A percentile compares a stretch with the other conserved stretches of the same genome.
Conservation (phyloP, 2,888 invertebrate species). For the Onchidella celtica region DNA sequence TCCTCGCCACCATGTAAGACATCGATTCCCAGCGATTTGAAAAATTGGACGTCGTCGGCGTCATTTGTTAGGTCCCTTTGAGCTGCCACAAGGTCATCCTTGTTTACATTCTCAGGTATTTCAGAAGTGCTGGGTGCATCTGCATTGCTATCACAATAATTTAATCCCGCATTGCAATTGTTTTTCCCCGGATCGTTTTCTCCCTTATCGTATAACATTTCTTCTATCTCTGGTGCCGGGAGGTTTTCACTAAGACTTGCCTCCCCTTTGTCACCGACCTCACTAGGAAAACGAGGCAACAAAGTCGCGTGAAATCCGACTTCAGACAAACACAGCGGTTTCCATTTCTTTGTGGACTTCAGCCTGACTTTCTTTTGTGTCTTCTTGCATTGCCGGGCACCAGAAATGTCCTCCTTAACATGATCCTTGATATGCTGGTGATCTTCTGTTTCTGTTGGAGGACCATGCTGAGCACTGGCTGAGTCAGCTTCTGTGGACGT, state of each 20-base stretch:
- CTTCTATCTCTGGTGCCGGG: too few species aligned
- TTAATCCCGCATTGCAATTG: neutral
- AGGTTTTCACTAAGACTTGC: too few species aligned
- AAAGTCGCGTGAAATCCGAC: conserved; percentile 66
- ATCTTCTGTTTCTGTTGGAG: too few species aligned
- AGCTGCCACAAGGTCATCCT: neutral
- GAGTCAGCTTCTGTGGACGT: too few species aligned
- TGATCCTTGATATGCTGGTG: too few species aligned
- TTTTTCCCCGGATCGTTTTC: neutral
- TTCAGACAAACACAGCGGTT: conserved; percentile 53
- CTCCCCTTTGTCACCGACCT: too few species aligned
- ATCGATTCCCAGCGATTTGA: conserved; percentile 26
- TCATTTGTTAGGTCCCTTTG: neutral
- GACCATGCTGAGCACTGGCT: too few species aligned
- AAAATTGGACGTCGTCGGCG: conserved; percentile 12
- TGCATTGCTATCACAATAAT: neutral
- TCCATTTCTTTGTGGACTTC: conserved; percentile 65
- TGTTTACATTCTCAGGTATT: neutral
- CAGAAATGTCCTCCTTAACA: neutral
- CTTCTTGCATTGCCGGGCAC: neutral
- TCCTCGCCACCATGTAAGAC: conserved; percentile 14
- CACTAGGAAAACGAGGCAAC: conserved; percentile 52
- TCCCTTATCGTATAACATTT: too few species aligned
- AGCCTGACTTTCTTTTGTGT: conserved; percentile 21
- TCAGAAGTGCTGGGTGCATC: neutral